Evolutionary conservation across 1,140 invertebrate genomes (phyloP).

Genomic region (Bombus cullumanus): DNA sequence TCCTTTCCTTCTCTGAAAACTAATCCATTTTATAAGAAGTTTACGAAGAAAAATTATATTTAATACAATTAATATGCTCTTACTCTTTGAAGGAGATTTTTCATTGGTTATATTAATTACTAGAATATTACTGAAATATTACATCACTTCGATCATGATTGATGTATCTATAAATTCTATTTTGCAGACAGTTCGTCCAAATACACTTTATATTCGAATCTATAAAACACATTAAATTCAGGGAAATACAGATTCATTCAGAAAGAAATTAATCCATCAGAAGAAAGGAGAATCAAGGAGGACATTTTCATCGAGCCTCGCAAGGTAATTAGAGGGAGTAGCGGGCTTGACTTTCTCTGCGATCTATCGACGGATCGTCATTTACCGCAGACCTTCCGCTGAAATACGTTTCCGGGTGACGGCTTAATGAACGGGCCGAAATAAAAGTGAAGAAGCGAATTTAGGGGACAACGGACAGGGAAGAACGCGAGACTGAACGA

Average conservation of each 20-base stretch:
- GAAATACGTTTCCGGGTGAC: constrained; percentile 49
- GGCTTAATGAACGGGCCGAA: constrained; percentile 36
- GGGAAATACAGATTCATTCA: not conserved
- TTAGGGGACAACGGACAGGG: constrained; percentile 15
- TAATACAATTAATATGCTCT: too few relatives aligned
- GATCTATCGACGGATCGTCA: constrained; percentile 46
- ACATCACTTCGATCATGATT: too few relatives aligned
- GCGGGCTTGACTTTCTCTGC: not conserved
- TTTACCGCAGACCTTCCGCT: constrained; percentile 48
- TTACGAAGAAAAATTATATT: too few relatives aligned
- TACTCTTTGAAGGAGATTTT: too few relatives aligned
- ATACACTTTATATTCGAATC: not conserved
- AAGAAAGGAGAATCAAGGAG: not conserved
- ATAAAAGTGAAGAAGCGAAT: constrained; percentile 39
- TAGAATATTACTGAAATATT: too few relatives aligned
- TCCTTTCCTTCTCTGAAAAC: too few relatives aligned
- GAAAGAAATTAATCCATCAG: not conserved
- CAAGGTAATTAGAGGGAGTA: constrained; percentile 53
- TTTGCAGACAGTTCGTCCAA: too few relatives aligned
- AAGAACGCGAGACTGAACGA: constrained; percentile 27
- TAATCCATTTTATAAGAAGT: too few relatives aligned
- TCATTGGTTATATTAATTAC: too few relatives aligned
- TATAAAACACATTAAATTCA: not conserved
- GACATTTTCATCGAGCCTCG: not conserved
- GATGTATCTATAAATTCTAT: too few relatives aligned